A percentile compares a stretch with the other conserved stretches of the same genome.
Conservation (phyloP, 2,113 vertebrate genomes). For the Catharus bicknelli region DNA sequence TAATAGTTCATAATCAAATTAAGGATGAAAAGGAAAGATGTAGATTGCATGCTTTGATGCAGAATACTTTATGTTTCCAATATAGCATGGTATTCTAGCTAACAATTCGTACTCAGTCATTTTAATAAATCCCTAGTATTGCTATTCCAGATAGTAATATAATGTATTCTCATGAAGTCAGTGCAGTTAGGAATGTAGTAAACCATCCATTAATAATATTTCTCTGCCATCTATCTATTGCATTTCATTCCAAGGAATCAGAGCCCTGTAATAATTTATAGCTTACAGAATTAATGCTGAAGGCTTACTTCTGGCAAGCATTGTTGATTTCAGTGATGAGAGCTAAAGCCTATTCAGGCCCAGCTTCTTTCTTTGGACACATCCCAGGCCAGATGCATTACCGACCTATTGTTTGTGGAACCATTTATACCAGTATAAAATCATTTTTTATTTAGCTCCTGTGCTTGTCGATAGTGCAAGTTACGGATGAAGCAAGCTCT, state of each 20-base stretch:
- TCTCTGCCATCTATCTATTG: conserved; percentile 47
- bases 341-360: conserved; percentile 26
- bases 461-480: not conserved
- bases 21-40: conserved; percentile 75
- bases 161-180: conserved; percentile 68
- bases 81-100: conserved; percentile 68
- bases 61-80: conserved; percentile 80
- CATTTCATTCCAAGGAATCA: conserved; percentile 56
- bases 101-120: conserved; percentile 71
- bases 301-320: conserved; percentile 32
- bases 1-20: conserved; percentile 85
- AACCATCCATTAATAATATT: conserved; percentile 66
- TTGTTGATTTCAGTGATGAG: not conserved
- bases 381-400: not conserved
- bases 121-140: conserved; percentile 68
- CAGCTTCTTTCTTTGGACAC: conserved; percentile 8
- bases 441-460: conserved; percentile 10
- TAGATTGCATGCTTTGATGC: conserved; percentile 75
- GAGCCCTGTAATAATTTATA: conserved; percentile 22
- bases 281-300: conserved; percentile 35
- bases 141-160: conserved; percentile 61
- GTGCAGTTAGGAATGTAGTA: conserved; percentile 45
- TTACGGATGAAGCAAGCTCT: not conserved
- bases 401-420: not conserved
- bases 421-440: not conserved